phyloP scores from a whole-genome alignment of 35 echinoderm and acorn worm genomes.

The Hemicentrotus pulcherrimus region DNA sequence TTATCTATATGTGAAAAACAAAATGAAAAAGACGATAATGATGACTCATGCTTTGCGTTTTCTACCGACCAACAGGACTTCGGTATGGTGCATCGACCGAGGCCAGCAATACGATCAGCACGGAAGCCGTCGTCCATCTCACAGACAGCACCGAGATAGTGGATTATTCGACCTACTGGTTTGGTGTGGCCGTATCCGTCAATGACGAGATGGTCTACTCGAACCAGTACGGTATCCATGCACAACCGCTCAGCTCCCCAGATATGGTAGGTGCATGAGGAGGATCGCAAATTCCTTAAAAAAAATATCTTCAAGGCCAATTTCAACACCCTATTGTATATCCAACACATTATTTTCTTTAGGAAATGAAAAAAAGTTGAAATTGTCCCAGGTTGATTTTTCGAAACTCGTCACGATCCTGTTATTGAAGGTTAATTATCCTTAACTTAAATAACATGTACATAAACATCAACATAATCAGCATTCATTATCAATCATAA shows the following conservation, averaged over 20 bases:
- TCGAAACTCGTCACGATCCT: too few relatives aligned
- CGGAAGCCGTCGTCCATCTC: slow-evolving; percentile 69
- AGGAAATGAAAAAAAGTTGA: too few relatives aligned
- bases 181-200: slow-evolving; percentile 68
- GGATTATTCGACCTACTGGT: slow-evolving; percentile 68
- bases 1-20: not conserved
- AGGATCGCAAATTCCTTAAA: too few relatives aligned
- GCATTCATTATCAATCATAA: too few relatives aligned
- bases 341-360: too few relatives aligned
- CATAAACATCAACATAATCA: not conserved
- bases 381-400: too few relatives aligned
- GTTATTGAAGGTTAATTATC: too few relatives aligned
- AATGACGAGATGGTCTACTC: slow-evolving; percentile 67
- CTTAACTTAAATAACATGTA: too few relatives aligned
- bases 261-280: slow-evolving; percentile 61
- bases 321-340: too few relatives aligned
- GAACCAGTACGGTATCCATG: slow-evolving; percentile 65
- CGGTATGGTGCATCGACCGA: slow-evolving; percentile 40
- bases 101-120: slow-evolving; percentile 64
- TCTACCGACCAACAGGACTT: slow-evolving; percentile 34
- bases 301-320: too few relatives aligned
- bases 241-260: slow-evolving; percentile 28
- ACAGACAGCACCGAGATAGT: slow-evolving; percentile 74
- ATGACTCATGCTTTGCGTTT: not conserved
- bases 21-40: not conserved